phyloP scores from a whole-genome alignment of 64 coral and sea anemone species.

The Acropora yongei region DNA sequence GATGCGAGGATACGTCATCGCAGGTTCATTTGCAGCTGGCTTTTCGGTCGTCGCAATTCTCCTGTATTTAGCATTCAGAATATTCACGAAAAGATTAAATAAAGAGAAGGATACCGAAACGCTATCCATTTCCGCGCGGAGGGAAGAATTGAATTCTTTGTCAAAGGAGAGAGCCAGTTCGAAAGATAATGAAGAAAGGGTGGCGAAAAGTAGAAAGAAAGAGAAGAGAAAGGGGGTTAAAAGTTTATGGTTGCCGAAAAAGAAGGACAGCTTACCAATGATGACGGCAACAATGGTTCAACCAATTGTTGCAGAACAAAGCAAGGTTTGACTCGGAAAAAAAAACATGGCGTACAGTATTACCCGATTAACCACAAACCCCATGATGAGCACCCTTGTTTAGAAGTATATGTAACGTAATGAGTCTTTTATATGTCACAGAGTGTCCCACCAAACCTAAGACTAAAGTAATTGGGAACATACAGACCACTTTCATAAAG shows the following conservation, averaged over 20 bases:
- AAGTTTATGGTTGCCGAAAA: slow-evolving; percentile 90
- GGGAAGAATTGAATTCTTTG: slow-evolving; percentile 31
- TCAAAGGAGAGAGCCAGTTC: slow-evolving; percentile 6
- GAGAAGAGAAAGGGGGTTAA: slow-evolving; percentile 77
- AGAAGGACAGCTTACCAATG: slow-evolving; percentile 75
- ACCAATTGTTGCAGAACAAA: slow-evolving; percentile 65
- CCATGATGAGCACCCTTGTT: too few species aligned
- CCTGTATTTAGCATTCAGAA: slow-evolving; percentile 11
- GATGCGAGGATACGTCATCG: slow-evolving; percentile 54
- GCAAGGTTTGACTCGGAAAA: slow-evolving; percentile 38
- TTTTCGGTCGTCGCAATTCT: slow-evolving; percentile 7
- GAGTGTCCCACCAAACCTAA: too few species aligned
- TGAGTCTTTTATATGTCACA: too few species aligned
- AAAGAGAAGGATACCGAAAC: not conserved
- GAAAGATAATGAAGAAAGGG: slow-evolving; percentile 62
- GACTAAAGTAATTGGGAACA: too few species aligned
- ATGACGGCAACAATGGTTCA: slow-evolving; percentile 82
- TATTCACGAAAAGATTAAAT: slow-evolving; percentile 19
- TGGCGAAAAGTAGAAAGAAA: slow-evolving; percentile 63
- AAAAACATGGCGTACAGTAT: too few species aligned
- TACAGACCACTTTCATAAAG: too few species aligned
- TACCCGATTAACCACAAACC: too few species aligned
- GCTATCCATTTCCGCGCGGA: not conserved
- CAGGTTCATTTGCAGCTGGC: slow-evolving; percentile 15
- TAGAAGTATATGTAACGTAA: too few species aligned